A percentile compares a stretch with the other conserved stretches of the same genome.
phyloP scores from a whole-genome alignment of 2,888 invertebrate genomes.

The Imbricaverruca yamaguchii region DNA sequence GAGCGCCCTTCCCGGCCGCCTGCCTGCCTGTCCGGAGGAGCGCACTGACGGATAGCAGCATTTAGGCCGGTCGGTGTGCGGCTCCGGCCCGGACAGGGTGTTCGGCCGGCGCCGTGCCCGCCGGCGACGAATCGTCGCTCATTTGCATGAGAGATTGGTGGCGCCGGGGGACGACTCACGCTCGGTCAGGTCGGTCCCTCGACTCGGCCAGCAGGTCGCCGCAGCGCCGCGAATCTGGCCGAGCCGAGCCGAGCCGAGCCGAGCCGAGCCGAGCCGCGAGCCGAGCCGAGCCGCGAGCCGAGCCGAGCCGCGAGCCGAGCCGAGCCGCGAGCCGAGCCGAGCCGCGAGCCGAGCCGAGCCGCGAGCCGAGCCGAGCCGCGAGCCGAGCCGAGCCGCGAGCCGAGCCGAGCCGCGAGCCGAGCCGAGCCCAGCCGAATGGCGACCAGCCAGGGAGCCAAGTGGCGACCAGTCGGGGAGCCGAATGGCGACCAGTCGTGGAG shows the following conservation, averaged over 20 bases:
- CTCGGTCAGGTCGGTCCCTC: too few species aligned
- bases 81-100: neutral
- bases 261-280: neutral
- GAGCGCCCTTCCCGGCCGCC: neutral
- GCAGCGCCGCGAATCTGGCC: neutral
- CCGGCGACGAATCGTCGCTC: neutral
- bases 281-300: neutral
- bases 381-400: too few species aligned
- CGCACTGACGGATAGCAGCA: neutral
- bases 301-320: too few species aligned
- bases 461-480: too few species aligned
- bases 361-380: too few species aligned
- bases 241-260: neutral
- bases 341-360: too few species aligned
- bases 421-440: too few species aligned
- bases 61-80: neutral
- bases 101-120: neutral
- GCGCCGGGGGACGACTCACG: neutral
- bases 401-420: too few species aligned
- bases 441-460: too few species aligned
- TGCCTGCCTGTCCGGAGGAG: neutral
- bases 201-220: too few species aligned
- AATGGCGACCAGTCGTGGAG: too few species aligned
- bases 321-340: too few species aligned
- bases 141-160: neutral